Evolutionary conservation across 1,140 invertebrate species (phyloP).

Genomic region (Apis cerana): DNA sequence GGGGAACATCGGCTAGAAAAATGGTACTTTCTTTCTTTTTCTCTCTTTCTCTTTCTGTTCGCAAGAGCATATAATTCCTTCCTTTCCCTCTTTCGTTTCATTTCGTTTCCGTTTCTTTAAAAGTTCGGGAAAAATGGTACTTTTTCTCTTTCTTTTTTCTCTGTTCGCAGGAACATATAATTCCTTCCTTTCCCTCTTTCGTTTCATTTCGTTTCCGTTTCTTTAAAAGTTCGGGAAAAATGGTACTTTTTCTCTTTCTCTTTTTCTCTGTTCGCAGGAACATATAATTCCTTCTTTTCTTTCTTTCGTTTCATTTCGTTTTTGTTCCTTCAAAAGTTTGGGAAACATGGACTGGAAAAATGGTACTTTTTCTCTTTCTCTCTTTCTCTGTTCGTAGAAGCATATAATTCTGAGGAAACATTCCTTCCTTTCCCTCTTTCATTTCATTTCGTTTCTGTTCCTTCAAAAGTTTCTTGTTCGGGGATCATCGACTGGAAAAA

Average conservation of each 20-base stretch:
- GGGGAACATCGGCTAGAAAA: conserved; percentile 16
- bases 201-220: background rate
- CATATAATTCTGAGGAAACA: conserved; percentile 55
- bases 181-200: background rate
- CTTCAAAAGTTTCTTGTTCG: background rate
- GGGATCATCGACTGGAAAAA: conserved; percentile 14
- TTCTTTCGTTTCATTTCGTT: no score
- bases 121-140: background rate
- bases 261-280: no score
- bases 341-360: conserved; percentile 9
- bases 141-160: background rate
- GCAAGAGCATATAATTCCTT: background rate
- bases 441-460: background rate
- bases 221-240: conserved; percentile 23
- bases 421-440: background rate
- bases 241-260: background rate
- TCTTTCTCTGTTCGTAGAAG: background rate
- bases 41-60: background rate
- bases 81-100: background rate
- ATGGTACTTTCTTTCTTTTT: background rate
- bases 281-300: no score
- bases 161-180: conserved; percentile 46
- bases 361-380: conserved; percentile 1
- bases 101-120: background rate
- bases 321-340: background rate